Percentiles rank a stretch among this genome's conserved stretches.
Evolutionary conservation across 2,888 invertebrate genomes (phyloP).

Genomic region (Abrostola triplasia): DNA sequence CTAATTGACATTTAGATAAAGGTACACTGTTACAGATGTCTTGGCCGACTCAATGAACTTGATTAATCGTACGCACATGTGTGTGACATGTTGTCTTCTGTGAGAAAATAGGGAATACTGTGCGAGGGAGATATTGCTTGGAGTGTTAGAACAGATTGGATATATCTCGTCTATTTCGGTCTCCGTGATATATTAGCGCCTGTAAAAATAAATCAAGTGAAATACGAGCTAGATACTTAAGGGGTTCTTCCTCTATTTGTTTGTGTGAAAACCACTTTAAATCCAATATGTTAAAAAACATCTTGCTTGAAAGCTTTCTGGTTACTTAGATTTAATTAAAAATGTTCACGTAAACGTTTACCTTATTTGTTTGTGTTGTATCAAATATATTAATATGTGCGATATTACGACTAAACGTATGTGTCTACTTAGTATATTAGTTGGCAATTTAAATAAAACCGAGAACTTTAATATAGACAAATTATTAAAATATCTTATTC

Average conservation of each 20-base stretch:
- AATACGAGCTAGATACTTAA: conserved; percentile 53
- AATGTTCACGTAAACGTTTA: conserved; percentile 27
- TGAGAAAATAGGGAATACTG: conserved; percentile 77
- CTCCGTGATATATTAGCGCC: conserved; percentile 49
- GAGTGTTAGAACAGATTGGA: conserved; percentile 58
- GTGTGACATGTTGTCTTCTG: conserved; percentile 60
- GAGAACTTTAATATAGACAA: conserved; percentile 8
- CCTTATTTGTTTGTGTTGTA: conserved; percentile 31
- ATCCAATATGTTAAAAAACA: conserved; percentile 43
- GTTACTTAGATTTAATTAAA: conserved; percentile 39
- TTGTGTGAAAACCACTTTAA: conserved; percentile 50
- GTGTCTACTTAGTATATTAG: too few relatives aligned
- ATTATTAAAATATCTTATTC: conserved; percentile 27
- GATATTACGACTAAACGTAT: too few relatives aligned
- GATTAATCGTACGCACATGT: conserved; percentile 82
- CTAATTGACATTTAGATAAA: conserved; percentile 64
- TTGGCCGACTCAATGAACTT: conserved; percentile 50
- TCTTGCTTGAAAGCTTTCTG: conserved; percentile 40
- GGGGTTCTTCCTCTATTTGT: conserved; percentile 45
- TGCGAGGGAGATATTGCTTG: conserved; percentile 62
- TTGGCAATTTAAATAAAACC: too few relatives aligned
- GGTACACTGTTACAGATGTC: conserved; percentile 56
- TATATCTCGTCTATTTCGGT: conserved; percentile 53
- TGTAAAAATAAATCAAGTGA: conserved; percentile 55
- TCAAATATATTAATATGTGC: too few relatives aligned